phyloP scores from a whole-genome alignment of 2,797 vertebrate genomes.

The Halcyon smyrnensis region DNA sequence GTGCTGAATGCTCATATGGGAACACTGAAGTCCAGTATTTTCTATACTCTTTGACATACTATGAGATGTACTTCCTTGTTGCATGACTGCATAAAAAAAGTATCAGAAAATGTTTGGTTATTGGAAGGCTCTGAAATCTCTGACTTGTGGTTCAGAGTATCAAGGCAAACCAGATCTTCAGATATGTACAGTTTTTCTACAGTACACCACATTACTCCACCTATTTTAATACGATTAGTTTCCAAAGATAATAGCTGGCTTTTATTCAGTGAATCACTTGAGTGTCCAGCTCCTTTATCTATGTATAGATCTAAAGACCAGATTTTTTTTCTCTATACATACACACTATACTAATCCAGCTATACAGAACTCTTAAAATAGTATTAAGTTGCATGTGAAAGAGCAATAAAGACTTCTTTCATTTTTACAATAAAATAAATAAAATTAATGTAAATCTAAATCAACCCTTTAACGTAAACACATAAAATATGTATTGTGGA shows the following conservation, averaged over 20 bases:
- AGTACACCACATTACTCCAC: neutral
- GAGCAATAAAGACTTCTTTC: neutral
- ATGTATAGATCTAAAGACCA: neutral
- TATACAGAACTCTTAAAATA: neutral
- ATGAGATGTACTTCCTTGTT: neutral
- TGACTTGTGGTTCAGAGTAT: neutral
- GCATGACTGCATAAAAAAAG: neutral
- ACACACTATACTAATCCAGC: neutral
- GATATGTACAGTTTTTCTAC: neutral
- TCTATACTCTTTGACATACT: neutral
- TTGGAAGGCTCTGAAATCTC: neutral
- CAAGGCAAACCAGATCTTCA: neutral
- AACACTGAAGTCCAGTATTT: neutral
- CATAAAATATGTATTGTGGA: neutral
- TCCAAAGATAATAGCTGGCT: neutral
- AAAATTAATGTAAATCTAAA: neutral
- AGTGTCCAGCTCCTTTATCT: neutral
- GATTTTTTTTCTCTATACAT: no score
- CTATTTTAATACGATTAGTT: neutral
- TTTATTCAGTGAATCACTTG: neutral
- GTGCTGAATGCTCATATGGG: neutral
- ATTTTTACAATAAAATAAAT: neutral
- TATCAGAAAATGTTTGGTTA: neutral
- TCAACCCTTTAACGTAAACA: neutral
- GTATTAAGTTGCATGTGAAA: neutral